phyloP scores from a whole-genome alignment of 2,797 vertebrate genomes.

The Pseudotriccus pelzelni region DNA sequence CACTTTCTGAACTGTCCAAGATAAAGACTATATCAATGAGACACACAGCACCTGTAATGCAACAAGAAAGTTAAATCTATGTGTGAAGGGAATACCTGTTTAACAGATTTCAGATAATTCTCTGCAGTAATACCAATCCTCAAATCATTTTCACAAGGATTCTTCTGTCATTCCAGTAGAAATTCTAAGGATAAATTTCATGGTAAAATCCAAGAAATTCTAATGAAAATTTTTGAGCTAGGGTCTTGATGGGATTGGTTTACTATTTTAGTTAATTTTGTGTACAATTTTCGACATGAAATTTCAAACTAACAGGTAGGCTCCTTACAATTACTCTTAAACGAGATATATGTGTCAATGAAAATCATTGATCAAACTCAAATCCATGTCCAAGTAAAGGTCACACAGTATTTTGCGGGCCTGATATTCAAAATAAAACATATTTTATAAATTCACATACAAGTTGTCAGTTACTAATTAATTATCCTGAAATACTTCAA shows the following conservation, averaged over 20 bases:
- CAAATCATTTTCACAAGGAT: not conserved
- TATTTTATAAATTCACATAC: not conserved
- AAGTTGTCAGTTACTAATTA: not conserved
- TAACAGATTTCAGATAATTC: not conserved
- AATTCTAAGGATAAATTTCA: not conserved
- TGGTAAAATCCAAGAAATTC: not conserved
- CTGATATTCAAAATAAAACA: not conserved
- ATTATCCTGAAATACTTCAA: not conserved
- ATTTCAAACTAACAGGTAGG: not conserved
- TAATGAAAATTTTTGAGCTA: not conserved
- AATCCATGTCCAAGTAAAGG: not conserved
- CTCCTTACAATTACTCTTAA: not conserved
- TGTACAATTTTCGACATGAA: not conserved
- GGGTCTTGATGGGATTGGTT: not conserved
- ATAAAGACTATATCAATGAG: conserved; percentile 80
- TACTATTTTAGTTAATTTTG: not conserved
- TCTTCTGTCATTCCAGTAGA: not conserved
- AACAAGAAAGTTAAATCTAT: not conserved
- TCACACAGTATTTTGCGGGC: not conserved
- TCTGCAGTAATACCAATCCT: not conserved
- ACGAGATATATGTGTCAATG: not conserved
- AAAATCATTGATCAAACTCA: not conserved
- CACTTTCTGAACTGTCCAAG: conserved; percentile 92
- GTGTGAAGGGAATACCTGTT: not conserved
- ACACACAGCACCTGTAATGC: conserved; percentile 60